Evolutionary conservation across 2,797 vertebrate genomes (phyloP), one percentile per base, ranked within the genome.

Genomic region (Sebastes nivosus): DNA sequence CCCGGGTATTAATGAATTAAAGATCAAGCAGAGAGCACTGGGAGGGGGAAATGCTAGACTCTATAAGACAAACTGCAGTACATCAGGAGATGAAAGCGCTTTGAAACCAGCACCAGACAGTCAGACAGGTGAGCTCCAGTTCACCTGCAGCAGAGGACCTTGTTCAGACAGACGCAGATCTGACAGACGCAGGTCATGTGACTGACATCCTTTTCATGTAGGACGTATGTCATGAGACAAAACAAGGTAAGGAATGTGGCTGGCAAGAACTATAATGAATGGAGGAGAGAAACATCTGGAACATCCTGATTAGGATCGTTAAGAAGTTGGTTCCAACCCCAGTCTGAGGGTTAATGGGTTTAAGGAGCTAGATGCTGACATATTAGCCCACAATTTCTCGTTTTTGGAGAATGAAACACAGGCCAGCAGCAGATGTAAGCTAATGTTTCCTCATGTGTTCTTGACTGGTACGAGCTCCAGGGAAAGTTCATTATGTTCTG

Each of bases 1-100:
- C 94, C 82, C 60, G 32, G 54, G 72, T 42, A 72, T 81, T 81
- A 83, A 92, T 94, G 92, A 95, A 95, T 94, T 92, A 94, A 94
- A 95, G 92, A 95, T 94, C 91, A 94, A 95, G 90, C 85, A 46
- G 67, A 80, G 85, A 65, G 80, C 83, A 65, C 85, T 24, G 77
- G 77, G 86, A 85, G 87, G 85, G 84, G 55, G 79, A 80, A 89
- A 80, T 75, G 82, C 77, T 88, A 91, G 91, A 90, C 76, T 86
- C 78, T 72, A 60, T 84, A 80, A 87, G 86, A 90, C 77, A 81
- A 92, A 88, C 86, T 64, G 34, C 61, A 64, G 34, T 86, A 83
- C 55, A 83, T 30, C 54, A 63, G 69, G 70, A 91, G 90, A 93
- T 93, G 88, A 93, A 91, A 91, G 92, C 6, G 24, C 79, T 88